Conservation (phyloP, 2,888 invertebrate genomes). For the Hirtodrosophila confusa region DNA sequence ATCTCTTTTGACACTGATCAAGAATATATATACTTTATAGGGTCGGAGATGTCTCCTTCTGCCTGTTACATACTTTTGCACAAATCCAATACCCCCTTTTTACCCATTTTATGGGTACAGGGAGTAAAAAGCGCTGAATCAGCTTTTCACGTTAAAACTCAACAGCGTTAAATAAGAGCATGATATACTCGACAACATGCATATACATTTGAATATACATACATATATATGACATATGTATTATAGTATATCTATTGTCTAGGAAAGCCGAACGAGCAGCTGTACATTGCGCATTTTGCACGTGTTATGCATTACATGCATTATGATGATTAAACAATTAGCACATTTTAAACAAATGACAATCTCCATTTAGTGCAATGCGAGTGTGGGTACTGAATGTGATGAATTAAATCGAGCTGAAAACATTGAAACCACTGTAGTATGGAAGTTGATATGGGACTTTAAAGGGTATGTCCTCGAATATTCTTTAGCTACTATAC, state of each 20-base stretch:
- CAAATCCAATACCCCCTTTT: too few species aligned
- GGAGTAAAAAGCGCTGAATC: conserved; percentile 40
- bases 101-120: too few species aligned
- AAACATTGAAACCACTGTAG: too few species aligned
- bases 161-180: conserved; percentile 5
- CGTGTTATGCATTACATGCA: conserved; percentile 55
- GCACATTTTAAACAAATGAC: conserved; percentile 33
- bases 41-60: too few species aligned
- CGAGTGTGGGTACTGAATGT: not conserved
- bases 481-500: too few species aligned
- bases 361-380: not conserved
- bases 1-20: too few species aligned
- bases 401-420: not conserved
- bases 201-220: not conserved
- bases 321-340: conserved; percentile 56
- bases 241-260: conserved; percentile 27
- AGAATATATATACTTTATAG: too few species aligned
- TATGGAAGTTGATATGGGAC: too few species aligned
- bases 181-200: not conserved
- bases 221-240: conserved; percentile 1
- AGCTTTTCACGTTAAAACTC: conserved; percentile 21
- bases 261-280: conserved; percentile 38
- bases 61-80: too few species aligned
- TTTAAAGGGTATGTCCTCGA: too few species aligned
- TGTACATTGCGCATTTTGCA: conserved; percentile 48